Evolutionary conservation across 2,797 vertebrate genomes (phyloP).

Genomic region (Eulemur rubriventer): DNA sequence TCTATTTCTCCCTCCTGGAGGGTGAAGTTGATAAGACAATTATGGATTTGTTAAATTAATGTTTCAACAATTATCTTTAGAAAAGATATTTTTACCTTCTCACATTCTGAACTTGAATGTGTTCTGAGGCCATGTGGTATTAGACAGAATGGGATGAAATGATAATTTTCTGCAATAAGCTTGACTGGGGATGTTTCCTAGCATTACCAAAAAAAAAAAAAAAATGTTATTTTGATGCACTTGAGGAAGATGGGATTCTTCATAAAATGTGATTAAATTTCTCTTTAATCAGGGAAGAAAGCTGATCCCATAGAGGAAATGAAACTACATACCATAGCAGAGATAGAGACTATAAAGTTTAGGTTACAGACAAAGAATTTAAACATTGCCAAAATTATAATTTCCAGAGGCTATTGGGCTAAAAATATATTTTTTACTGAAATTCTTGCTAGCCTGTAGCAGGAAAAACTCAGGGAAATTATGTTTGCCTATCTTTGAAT

Average conservation of each 20-base stretch:
- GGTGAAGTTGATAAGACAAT: neutral
- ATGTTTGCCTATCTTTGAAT: neutral
- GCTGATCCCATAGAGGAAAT: neutral
- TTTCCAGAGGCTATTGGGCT: neutral
- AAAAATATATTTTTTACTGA: neutral
- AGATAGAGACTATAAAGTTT: neutral
- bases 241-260: neutral
- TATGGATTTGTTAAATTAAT: neutral
- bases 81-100: neutral
- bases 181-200: neutral
- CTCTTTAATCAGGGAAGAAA: slow-evolving; percentile 1
- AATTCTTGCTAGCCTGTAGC: neutral
- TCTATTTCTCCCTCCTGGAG: neutral
- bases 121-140: neutral
- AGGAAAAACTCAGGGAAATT: neutral
- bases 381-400: neutral
- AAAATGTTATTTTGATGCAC: neutral
- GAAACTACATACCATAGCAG: neutral
- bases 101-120: neutral
- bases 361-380: neutral
- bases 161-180: neutral
- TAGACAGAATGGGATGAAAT: neutral
- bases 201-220: neutral
- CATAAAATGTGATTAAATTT: neutral
- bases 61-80: neutral